Percentiles rank a stretch among this genome's conserved stretches.
Evolutionary conservation across 2,797 vertebrate species (phyloP).

Genomic region (Sebastes diploproa): DNA sequence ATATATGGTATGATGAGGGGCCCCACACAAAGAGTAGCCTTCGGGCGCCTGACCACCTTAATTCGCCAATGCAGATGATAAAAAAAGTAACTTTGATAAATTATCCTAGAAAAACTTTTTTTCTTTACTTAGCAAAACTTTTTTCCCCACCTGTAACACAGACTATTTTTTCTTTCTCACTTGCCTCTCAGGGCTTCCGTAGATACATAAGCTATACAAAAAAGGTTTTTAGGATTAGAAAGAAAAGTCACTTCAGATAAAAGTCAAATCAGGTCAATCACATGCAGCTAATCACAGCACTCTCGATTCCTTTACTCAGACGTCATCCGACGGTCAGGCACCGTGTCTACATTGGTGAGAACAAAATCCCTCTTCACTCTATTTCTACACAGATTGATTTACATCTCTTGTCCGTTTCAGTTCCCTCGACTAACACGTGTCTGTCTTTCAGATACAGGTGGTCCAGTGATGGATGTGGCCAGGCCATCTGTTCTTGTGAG

Average conservation of each 20-base stretch:
- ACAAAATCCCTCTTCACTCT: not conserved
- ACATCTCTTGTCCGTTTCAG: not conserved
- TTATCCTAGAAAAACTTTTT: too few species aligned
- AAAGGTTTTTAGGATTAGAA: not conserved
- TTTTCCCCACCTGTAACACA: too few species aligned
- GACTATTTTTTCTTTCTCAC: too few species aligned
- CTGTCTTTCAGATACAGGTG: conserved; percentile 42
- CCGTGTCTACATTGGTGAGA: conserved; percentile 44
- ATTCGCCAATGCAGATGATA: fast-evolving
- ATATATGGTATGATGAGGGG: too few species aligned
- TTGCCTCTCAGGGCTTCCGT: too few species aligned
- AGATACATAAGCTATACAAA: not conserved
- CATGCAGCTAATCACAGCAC: not conserved
- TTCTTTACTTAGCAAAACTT: too few species aligned
- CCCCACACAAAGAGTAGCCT: too few species aligned
- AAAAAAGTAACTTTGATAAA: too few species aligned
- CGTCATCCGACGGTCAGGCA: not conserved
- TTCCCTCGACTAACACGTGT: not conserved
- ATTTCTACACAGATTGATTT: not conserved
- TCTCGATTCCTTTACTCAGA: conserved; percentile 28
- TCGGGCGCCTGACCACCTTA: fast-evolving
- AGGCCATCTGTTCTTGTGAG: conserved; percentile 14
- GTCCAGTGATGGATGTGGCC: not conserved
- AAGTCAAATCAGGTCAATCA: not conserved
- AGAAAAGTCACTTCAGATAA: not conserved